Evolutionary conservation across 1,140 invertebrate genomes (phyloP), one percentile per base, ranked within the genome.

Genomic region (Pararge aegeria): DNA sequence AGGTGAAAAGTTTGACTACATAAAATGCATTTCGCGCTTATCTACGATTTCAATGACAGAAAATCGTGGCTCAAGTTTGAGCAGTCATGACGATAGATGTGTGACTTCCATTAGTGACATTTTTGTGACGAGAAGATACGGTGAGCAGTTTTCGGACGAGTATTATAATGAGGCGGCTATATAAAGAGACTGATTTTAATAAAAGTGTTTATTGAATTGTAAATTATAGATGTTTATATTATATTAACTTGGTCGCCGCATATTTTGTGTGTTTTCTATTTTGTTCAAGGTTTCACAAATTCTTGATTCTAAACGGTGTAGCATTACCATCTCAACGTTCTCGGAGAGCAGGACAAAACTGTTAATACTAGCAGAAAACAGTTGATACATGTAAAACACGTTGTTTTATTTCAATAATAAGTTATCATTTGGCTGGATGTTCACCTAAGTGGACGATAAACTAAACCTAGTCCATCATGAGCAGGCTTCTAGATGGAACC

Each of bases 171-270:
- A 65, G 19, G 51, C 50, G 64, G 27, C 46, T 55, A 30, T 51
- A 62, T 54, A 55, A 75, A 80, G 78, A 82, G 80, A 85, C 78
- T 83, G 79, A 80, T 79, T 76, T 80, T 73, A 38, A 55, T 61
- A 53, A 68, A 34, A 67, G 61, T 74, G 61, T 77, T 73, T 79
- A 78, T 72, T 71, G 58, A 70, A 75, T 72, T 83, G 76, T 81
- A 81, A 72, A 79, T 75, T 73, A 73, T 75, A 72, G 64, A 60
- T 67, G 60, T 74, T 71, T 68, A 72, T n/a, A n/a, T 24, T 24
- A 24, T 24, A 24, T 24, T 61, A 61, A 61, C 55, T 59, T 68
- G 64, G 56, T 54, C 48, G 66, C 66, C 73, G 64, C 71, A 74
- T 56, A 63, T 70, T 73, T 69, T 51, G 40, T 68, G 68, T 72